Base-by-base conservation (phyloP, 92 coral and sea anemone species). In the Parazoanthus swiftii region DNA sequence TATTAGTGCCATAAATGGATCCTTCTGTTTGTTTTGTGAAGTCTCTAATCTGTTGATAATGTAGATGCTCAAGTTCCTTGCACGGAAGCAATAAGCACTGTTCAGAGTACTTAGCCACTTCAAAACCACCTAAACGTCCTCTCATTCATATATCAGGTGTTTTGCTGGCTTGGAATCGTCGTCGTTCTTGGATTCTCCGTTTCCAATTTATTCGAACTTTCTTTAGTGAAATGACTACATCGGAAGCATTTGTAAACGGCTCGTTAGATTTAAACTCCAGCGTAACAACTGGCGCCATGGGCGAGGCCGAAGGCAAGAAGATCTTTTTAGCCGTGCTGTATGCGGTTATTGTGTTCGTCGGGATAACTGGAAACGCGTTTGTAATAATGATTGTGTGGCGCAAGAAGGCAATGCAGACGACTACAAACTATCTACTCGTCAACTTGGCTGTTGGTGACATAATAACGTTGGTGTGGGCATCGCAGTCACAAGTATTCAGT, bases 371-470 rank as follows among this genome's bases (percentile, higher is more conserved):
- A 18, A 88, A 88, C 80, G 20, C 11, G 8, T 80, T 80, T 14
- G 85, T 88, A 0, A 70, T 88, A 33, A 71, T 77, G 35, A 88
- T 88, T 15, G 90, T 88, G 86, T 37, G 63, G 3, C 75, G 84
- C 46, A 88, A 77, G 16, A 84, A 84, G 29, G 75, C 90, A 37
- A 88, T 88, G 90, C 86, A 88, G 74, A 88, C 90, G 2, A 88
- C 90, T 16, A 88, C 90, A 10, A 88, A 88, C 86, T 80, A 71
- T 80, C 81, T 88, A 6, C 86, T 88, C 50, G 4, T 81, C 38
- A 88, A 80, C 79, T 70, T 88, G 72, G 86, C 90, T 6, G 71
- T 87, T 20, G 80, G 80, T 16, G 80, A 76, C 25, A 76, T 76
- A 14, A 23, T 76, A 4, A 76, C 80, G 15, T 39, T 76, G 13